phyloP scores from a whole-genome alignment of 2,113 vertebrate genomes.

The Saimiri boliviensis region DNA sequence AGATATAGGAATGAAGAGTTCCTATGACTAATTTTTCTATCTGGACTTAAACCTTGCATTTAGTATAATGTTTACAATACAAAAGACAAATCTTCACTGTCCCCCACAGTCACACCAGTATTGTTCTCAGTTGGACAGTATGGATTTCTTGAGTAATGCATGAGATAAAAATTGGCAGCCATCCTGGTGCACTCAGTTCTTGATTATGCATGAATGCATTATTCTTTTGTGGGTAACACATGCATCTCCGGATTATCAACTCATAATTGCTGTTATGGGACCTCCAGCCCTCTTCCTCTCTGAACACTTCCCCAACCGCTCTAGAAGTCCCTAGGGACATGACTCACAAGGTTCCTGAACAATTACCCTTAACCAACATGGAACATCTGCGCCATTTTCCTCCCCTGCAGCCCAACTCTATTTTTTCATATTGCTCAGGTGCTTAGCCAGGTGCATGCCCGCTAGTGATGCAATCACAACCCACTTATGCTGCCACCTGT shows the following conservation, averaged over 20 bases:
- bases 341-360: background rate
- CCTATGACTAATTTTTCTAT: background rate
- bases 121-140: background rate
- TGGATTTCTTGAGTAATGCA: background rate
- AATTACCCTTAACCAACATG: background rate
- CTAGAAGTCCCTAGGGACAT: background rate
- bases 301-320: background rate
- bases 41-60: background rate
- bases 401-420: background rate
- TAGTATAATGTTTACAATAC: background rate
- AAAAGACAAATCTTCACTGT: background rate
- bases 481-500: background rate
- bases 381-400: background rate
- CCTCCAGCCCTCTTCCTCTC: background rate
- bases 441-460: background rate
- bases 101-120: background rate
- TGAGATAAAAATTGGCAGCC: constrained; percentile 18
- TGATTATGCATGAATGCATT: constrained; percentile 25
- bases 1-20: background rate
- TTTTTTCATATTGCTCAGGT: background rate
- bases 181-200: background rate
- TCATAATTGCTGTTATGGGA: constrained; percentile 24
- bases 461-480: background rate
- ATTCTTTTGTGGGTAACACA: constrained; percentile 13
- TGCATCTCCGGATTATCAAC: background rate